Evolutionary conservation across 2,888 invertebrate species (phyloP).

Genomic region (Caenorhabditis sp.): DNA sequence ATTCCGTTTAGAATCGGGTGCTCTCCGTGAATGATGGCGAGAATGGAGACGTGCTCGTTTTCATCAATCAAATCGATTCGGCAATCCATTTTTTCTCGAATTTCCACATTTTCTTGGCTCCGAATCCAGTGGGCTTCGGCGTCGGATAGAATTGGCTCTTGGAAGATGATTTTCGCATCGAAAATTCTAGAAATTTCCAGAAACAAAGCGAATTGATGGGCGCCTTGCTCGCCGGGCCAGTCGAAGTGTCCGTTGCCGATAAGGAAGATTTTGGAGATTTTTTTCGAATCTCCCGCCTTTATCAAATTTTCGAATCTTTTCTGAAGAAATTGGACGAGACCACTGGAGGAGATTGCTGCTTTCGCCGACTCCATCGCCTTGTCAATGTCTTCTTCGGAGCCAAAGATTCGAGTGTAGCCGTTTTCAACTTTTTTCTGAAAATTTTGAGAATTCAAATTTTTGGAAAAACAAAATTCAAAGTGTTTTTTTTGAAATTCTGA

Average conservation of each 20-base stretch:
- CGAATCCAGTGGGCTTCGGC: conserved; percentile 62
- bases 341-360: conserved; percentile 6
- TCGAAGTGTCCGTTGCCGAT: conserved; percentile 77
- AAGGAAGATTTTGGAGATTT: conserved; percentile 55
- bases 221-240: conserved; percentile 62
- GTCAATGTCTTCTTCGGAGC: conserved; percentile 57
- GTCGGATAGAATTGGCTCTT: conserved; percentile 62
- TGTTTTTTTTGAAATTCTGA: too few relatives aligned
- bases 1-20: conserved; percentile 66
- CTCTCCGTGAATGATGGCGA: conserved; percentile 65
- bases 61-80: conserved; percentile 34
- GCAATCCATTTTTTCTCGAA: conserved; percentile 35
- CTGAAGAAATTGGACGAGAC: conserved; percentile 1
- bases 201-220: conserved; percentile 71
- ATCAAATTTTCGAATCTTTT: neutral
- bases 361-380: conserved; percentile 56
- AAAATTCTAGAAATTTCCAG: conserved; percentile 52
- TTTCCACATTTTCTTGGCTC: conserved; percentile 25
- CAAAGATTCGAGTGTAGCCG: conserved; percentile 60
- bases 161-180: conserved; percentile 53
- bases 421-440: conserved; percentile 38
- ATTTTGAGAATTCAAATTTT: too few relatives aligned
- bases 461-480: too few relatives aligned
- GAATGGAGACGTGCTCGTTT: conserved; percentile 10
- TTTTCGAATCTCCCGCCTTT: conserved; percentile 32